A percentile compares a stretch with the other conserved stretches of the same genome.
phyloP scores from a whole-genome alignment of 2,797 vertebrate genomes.

The Pipistrellus pygmaeus region DNA sequence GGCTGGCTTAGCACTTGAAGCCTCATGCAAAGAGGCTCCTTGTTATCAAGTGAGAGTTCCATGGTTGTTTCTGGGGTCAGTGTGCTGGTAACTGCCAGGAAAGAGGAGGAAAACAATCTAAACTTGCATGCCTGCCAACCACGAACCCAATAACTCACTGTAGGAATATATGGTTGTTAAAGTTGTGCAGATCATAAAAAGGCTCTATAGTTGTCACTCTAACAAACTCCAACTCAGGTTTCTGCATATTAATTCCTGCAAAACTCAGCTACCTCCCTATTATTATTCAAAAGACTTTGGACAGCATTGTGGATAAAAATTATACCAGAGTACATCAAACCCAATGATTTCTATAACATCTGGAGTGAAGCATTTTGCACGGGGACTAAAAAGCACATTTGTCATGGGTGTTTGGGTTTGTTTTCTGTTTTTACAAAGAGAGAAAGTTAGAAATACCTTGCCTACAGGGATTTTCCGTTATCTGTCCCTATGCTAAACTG shows the following conservation, averaged over 20 bases:
- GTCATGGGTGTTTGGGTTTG: constrained; percentile 58
- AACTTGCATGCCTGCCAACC: not conserved
- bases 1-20: not conserved
- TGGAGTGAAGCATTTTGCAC: constrained; percentile 64
- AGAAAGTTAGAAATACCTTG: constrained; percentile 65
- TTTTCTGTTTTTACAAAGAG: constrained; percentile 69
- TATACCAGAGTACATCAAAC: constrained; percentile 25
- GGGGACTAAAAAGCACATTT: constrained; percentile 52
- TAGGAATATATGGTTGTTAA: not conserved
- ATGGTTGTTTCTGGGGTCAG: not conserved
- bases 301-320: constrained; percentile 52
- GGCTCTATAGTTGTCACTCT: not conserved
- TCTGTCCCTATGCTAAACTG: constrained; percentile 57
- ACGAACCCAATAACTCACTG: constrained; percentile 2
- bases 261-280: not conserved
- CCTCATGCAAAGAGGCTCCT: not conserved
- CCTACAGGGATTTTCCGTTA: constrained; percentile 54
- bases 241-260: constrained; percentile 24
- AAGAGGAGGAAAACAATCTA: constrained; percentile 9
- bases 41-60: constrained; percentile 17
- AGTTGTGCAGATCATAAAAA: not conserved
- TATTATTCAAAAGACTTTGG: constrained; percentile 61
- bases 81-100: not conserved
- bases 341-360: constrained; percentile 72
- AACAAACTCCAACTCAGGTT: not conserved